Evolutionary conservation across 2,888 invertebrate genomes (phyloP).

Genomic region (Phortica okadai): DNA sequence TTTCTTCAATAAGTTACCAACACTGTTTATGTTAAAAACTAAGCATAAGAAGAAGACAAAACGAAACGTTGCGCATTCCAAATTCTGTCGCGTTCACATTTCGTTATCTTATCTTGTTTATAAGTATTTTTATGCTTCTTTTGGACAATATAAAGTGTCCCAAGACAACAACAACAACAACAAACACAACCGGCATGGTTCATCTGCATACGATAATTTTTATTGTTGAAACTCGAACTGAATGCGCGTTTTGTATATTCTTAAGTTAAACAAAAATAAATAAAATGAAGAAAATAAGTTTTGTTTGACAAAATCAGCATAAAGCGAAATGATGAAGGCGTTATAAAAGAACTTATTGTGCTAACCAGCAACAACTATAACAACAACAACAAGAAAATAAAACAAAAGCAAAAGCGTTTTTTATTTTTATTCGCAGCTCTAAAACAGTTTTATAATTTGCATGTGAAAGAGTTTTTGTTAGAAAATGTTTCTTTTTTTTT

Average conservation of each 20-base stretch:
- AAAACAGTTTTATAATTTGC: neutral
- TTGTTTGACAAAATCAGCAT: neutral
- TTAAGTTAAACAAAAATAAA: neutral
- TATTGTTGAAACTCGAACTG: neutral
- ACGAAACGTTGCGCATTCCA: no score
- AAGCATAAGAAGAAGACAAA: no score
- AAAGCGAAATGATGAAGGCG: neutral
- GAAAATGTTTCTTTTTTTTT: neutral
- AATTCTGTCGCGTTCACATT: neutral
- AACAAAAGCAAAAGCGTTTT: constrained; percentile 1
- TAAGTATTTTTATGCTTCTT: constrained; percentile 34
- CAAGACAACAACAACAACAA: constrained; percentile 20
- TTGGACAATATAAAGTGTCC: constrained; percentile 44
- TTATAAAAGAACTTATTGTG: constrained; percentile 12
- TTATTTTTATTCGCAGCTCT: no score
- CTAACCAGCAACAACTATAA: neutral
- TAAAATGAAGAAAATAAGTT: neutral
- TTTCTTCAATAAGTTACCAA: no score
- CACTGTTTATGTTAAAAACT: no score
- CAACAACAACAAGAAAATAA: neutral
- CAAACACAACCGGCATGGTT: constrained; percentile 8
- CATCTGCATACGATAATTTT: neutral
- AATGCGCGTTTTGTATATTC: neutral
- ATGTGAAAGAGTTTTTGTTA: constrained; percentile 4
- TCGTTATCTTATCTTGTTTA: constrained; percentile 15